Conservation (phyloP, 2,797 vertebrate species). For the Telmatherina bonti region DNA sequence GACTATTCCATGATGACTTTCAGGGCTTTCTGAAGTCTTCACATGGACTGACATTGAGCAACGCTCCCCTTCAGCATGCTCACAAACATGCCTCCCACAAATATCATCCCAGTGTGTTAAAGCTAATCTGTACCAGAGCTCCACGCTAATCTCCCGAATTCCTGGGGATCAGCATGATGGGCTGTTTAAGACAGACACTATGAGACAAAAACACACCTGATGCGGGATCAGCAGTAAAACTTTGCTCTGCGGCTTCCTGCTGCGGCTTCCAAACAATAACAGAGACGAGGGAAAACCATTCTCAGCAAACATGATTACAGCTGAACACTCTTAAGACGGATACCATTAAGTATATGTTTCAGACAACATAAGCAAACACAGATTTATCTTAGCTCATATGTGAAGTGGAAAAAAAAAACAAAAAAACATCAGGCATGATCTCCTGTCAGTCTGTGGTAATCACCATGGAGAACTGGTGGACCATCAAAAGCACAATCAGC, state of each 20-base stretch:
- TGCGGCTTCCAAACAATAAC: constrained; percentile 56
- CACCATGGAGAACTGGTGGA: constrained; percentile 77
- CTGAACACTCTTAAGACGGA: constrained; percentile 44
- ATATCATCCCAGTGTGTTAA: constrained; percentile 41
- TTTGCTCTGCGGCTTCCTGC: constrained; percentile 39
- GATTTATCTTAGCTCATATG: constrained; percentile 57
- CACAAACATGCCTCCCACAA: constrained; percentile 27
- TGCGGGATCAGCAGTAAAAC: constrained; percentile 42
- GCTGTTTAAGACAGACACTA: constrained; percentile 57
- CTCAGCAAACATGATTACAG: constrained; percentile 57
- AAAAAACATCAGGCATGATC: constrained; percentile 59
- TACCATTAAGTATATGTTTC: constrained; percentile 53
- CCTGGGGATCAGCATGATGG: constrained; percentile 63
- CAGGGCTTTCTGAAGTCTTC: constrained; percentile 15
- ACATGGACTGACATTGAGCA: constrained; percentile 27
- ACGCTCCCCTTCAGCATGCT: constrained; percentile 4
- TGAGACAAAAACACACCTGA: constrained; percentile 71
- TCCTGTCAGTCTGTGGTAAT: constrained; percentile 73
- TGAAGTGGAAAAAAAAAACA: constrained; percentile 40
- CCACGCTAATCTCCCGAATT: constrained; percentile 55
- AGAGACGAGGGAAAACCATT: constrained; percentile 48
- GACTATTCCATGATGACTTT: constrained; percentile 3
- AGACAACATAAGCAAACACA: constrained; percentile 61
- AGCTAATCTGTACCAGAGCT: constrained; percentile 69
- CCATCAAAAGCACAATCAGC: constrained; percentile 80